phyloP scores from a whole-genome alignment of 2,888 invertebrate species.

The Cantharis nigra region DNA sequence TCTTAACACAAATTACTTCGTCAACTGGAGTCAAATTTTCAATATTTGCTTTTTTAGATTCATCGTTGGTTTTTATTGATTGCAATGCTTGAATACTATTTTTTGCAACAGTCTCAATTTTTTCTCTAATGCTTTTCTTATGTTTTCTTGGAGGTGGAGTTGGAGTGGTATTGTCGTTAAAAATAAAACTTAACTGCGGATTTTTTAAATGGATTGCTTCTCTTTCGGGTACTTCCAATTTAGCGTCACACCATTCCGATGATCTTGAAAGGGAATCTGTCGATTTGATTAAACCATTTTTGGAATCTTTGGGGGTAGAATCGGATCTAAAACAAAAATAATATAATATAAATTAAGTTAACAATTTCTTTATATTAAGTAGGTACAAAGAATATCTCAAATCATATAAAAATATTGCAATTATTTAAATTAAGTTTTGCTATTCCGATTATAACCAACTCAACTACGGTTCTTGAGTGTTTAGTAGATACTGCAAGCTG shows the following conservation, averaged over 20 bases:
- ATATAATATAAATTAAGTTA: background rate
- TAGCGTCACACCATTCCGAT: slow-evolving; percentile 60
- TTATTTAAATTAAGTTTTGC: too few species aligned
- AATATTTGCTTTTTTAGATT: slow-evolving; percentile 11
- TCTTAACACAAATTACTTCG: slow-evolving; percentile 52
- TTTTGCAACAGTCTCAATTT: slow-evolving; percentile 50
- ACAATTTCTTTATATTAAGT: too few species aligned
- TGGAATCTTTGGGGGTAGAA: slow-evolving; percentile 31
- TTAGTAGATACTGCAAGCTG: too few species aligned
- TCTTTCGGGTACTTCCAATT: slow-evolving; percentile 58
- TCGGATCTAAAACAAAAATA: slow-evolving; percentile 40
- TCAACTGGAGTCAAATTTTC: slow-evolving; percentile 42
- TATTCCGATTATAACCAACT: too few species aligned
- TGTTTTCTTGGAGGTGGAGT: slow-evolving; percentile 54
- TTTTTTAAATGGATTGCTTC: slow-evolving; percentile 45
- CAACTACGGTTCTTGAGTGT: too few species aligned
- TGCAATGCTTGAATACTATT: slow-evolving; percentile 48
- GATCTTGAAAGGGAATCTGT: slow-evolving; percentile 44
- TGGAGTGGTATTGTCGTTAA: slow-evolving; percentile 48
- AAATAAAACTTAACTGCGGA: slow-evolving; percentile 48
- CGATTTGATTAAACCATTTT: slow-evolving; percentile 18
- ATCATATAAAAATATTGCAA: too few species aligned
- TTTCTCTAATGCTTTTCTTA: slow-evolving; percentile 48
- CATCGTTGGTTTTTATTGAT: slow-evolving; percentile 37
- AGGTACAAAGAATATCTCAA: too few species aligned